Conservation (phyloP, 2,113 vertebrate genomes). For the Triplophysa tibetana region DNA sequence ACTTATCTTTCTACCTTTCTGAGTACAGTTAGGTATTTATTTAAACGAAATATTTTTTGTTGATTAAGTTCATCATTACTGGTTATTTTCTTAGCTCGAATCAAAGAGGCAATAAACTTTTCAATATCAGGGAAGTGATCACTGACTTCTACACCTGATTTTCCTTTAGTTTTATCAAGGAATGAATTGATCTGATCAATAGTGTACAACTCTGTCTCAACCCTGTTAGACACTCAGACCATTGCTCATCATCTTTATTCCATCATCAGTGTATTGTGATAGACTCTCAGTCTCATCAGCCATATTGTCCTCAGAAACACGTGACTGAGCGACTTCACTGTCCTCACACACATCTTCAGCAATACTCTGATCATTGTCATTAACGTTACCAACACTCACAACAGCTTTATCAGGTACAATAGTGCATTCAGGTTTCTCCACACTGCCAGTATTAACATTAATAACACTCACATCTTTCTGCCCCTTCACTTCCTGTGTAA, state of each 20-base stretch:
- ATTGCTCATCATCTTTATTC: not conserved
- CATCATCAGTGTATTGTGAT: not conserved
- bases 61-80: not conserved
- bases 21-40: not conserved
- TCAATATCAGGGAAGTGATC: not conserved
- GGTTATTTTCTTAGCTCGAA: not conserved
- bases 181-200: not conserved
- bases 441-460: no score
- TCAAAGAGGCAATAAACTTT: not conserved
- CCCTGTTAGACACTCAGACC: not conserved
- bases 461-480: no score
- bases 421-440: no score
- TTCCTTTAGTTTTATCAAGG: slow-evolving; percentile 5
- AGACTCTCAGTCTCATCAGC: not conserved
- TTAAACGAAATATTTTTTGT: not conserved
- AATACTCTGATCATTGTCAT: not conserved
- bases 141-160: not conserved
- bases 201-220: not conserved
- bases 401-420: no score
- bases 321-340: not conserved
- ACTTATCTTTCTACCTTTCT: not conserved
- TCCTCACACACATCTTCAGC: not conserved
- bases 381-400: no score
- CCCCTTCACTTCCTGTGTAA: no score
- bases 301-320: not conserved